These are phyloP conservation scores for Philonicus albiceps DNA, from an alignment of 2,888 invertebrate genomes.

Conservation along the genomic window DNA sequence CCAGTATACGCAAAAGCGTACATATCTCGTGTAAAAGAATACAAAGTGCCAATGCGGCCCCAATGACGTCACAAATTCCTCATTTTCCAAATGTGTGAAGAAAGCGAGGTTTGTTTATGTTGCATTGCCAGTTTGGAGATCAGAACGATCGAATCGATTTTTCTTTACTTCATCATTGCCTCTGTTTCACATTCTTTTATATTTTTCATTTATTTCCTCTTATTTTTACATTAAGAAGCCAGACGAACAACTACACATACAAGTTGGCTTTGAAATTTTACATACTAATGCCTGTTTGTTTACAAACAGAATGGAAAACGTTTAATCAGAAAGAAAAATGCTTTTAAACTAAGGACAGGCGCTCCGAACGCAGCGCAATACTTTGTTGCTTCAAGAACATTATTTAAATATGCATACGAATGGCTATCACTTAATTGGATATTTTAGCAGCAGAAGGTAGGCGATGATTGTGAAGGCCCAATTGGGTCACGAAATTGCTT, in stretches of 20 bases:
- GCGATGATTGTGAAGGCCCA: not conserved
- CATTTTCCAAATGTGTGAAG: not conserved
- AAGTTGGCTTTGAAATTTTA: not conserved
- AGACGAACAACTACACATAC: not conserved
- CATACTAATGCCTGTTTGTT: not conserved
- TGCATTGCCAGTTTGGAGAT: not conserved
- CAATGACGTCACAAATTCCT: not conserved
- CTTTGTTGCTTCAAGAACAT: not conserved
- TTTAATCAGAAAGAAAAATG: not conserved
- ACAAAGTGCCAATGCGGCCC: not conserved
- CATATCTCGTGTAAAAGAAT: not conserved
- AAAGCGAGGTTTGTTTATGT: not conserved
- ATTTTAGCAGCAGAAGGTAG: not conserved
- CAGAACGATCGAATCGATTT: not conserved
- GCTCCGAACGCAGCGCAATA: not conserved
- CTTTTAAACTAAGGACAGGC: not conserved
- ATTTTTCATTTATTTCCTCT: not conserved
- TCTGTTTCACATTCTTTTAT: not conserved
- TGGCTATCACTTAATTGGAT: not conserved
- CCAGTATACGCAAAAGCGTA: not conserved
- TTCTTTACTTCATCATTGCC: not conserved
- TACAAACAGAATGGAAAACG: not conserved
- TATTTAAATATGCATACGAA: not conserved
- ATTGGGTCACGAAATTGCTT: not conserved
- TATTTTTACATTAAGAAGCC: not conserved